Percentiles rank a stretch among this genome's conserved stretches.
phyloP scores from a whole-genome alignment of 2,888 invertebrate species.

The Xestia sexstrigata region DNA sequence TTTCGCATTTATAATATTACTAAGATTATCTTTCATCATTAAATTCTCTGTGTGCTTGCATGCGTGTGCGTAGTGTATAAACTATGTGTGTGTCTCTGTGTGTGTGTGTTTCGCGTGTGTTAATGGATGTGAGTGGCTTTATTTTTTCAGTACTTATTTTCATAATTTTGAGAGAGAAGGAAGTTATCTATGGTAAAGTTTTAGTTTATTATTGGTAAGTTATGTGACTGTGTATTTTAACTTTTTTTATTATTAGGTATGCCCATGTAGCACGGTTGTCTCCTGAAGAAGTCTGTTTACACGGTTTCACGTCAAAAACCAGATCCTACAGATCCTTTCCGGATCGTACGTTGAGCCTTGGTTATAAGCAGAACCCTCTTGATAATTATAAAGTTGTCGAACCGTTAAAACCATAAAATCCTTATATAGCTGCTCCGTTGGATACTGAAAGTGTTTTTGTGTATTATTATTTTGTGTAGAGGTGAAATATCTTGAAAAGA shows the following conservation, averaged over 20 bases:
- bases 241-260: neutral
- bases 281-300: neutral
- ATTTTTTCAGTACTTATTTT: neutral
- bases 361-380: neutral
- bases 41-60: no score
- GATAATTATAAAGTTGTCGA: neutral
- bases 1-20: no score
- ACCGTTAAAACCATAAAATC: no score
- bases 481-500: no score
- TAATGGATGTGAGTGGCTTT: no score
- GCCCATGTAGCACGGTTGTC: neutral
- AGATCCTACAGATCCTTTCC: neutral
- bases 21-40: no score
- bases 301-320: neutral
- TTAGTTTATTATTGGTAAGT: neutral
- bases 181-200: neutral
- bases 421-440: no score
- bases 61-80: no score
- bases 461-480: no score
- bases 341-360: neutral
- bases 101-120: no score
- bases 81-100: no score
- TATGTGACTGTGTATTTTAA: neutral
- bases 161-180: neutral
- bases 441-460: no score